These are phyloP conservation scores for Ia io DNA, from an alignment of 2,113 vertebrate species.

Conservation along the genomic window DNA sequence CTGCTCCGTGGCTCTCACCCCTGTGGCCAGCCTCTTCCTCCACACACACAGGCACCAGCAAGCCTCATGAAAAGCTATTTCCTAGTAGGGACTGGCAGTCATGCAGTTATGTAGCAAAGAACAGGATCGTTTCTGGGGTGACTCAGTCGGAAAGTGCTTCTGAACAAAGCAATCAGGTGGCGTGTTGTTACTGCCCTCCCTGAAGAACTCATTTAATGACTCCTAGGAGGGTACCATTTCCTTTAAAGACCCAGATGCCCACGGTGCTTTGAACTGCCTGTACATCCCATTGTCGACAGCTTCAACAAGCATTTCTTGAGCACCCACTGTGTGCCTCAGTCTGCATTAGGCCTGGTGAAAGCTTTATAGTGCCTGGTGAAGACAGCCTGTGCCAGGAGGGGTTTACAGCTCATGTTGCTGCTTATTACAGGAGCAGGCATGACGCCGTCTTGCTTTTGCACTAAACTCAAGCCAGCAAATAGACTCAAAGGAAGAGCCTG, in stretches of 20 bases:
- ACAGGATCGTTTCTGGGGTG: neutral
- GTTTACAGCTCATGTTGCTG: neutral
- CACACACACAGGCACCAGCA: neutral
- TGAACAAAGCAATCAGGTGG: neutral
- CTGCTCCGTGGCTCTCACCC: neutral
- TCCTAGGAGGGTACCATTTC: neutral
- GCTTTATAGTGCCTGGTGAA: neutral
- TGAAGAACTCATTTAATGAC: neutral
- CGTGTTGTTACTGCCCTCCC: neutral
- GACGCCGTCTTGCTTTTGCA: neutral
- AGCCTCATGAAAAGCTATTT: neutral
- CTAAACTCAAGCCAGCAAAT: neutral
- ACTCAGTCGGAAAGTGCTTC: neutral
- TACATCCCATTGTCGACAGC: neutral
- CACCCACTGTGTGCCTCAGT: neutral
- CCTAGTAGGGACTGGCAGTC: neutral
- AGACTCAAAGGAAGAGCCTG: neutral
- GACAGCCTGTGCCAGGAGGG: neutral
- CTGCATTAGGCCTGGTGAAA: neutral
- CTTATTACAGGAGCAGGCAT: neutral
- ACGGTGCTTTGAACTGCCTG: neutral
- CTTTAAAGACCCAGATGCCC: neutral
- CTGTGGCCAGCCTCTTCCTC: neutral
- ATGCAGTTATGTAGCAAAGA: neutral
- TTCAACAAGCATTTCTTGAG: neutral